Conservation (phyloP, 2,113 vertebrate species). For the Labrus mixtus region DNA sequence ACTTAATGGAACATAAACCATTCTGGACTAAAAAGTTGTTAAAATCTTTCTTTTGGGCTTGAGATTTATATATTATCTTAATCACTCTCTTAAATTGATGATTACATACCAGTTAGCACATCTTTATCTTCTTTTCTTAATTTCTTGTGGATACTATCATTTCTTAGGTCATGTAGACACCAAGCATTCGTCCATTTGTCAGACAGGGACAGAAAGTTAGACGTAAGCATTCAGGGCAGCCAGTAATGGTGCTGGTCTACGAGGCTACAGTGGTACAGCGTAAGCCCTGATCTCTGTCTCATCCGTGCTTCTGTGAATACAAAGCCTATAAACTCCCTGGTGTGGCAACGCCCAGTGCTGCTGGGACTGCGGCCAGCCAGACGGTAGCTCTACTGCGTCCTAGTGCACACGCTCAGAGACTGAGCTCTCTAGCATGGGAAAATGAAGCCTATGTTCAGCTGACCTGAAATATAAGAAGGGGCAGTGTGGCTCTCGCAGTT, state of each 20-base stretch:
- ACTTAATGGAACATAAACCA: constrained; percentile 51
- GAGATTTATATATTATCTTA: constrained; percentile 77
- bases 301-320: constrained; percentile 86
- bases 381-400: constrained; percentile 88
- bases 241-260: constrained; percentile 76
- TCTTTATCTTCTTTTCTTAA: constrained; percentile 45
- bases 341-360: constrained; percentile 75
- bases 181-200: constrained; percentile 62
- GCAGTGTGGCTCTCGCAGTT: constrained; percentile 67
- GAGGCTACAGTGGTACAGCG: constrained; percentile 67
- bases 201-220: constrained; percentile 69
- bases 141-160: constrained; percentile 49
- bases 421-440: constrained; percentile 86
- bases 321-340: constrained; percentile 83
- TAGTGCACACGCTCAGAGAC: constrained; percentile 87
- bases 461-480: constrained; percentile 69
- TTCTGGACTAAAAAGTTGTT: constrained; percentile 31
- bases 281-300: constrained; percentile 80
- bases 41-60: constrained; percentile 47
- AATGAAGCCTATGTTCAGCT: constrained; percentile 79
- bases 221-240: constrained; percentile 80
- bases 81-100: constrained; percentile 72
- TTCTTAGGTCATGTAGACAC: constrained; percentile 73
- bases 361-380: constrained; percentile 80
- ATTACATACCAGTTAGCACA: constrained; percentile 78